phyloP scores from a whole-genome alignment of 2,888 invertebrate species.

The Cerastis leucographa region DNA sequence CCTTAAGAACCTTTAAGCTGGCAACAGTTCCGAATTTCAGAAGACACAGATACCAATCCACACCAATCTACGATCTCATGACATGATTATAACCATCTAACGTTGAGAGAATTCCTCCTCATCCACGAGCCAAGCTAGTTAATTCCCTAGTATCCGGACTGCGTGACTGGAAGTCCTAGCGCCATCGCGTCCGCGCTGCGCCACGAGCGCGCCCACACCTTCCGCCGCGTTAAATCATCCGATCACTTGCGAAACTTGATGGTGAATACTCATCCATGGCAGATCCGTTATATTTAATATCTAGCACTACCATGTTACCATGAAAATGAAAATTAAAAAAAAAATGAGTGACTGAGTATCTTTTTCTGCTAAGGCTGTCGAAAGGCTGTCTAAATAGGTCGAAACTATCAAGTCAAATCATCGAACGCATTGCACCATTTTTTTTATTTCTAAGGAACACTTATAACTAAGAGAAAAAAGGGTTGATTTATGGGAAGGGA shows the following conservation, averaged over 20 bases:
- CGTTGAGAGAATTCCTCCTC: neutral
- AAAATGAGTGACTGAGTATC: neutral
- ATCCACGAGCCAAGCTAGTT: constrained; percentile 29
- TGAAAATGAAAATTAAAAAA: neutral
- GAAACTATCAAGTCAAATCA: too few species aligned
- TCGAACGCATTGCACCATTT: neutral
- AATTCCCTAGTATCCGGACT: constrained; percentile 58
- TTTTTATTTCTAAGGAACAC: neutral
- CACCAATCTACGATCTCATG: neutral
- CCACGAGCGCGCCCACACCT: constrained; percentile 69
- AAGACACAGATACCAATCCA: neutral
- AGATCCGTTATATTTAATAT: constrained; percentile 35
- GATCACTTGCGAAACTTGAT: constrained; percentile 66
- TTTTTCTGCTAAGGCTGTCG: neutral
- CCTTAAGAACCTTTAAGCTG: neutral
- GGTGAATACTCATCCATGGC: constrained; percentile 46
- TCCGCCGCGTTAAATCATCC: constrained; percentile 71
- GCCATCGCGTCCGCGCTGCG: constrained; percentile 50
- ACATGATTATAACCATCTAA: neutral
- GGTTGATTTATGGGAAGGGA: neutral
- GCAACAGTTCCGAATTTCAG: neutral
- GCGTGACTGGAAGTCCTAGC: constrained; percentile 58
- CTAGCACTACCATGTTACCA: neutral
- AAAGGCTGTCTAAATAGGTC: too few species aligned
- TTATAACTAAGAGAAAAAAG: neutral